Base-by-base conservation (phyloP, 2,888 invertebrate species). In the Auanema freiburgensis region DNA sequence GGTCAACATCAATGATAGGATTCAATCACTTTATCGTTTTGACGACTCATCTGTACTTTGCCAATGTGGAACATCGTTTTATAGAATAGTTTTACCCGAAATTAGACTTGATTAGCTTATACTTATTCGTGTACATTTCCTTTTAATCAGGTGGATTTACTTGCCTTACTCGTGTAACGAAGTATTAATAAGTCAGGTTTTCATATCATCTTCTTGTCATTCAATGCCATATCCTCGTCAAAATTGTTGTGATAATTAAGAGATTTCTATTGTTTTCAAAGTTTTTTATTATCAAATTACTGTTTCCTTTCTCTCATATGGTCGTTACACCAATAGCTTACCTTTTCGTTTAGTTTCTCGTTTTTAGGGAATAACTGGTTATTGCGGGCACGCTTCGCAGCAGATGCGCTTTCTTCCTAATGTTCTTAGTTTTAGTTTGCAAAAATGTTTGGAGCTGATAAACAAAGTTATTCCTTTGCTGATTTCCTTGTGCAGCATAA, bases 401-500 rank as follows among this genome's bases (percentile, higher is more conserved):
- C 33, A 33, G 33, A 33, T 33, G 33, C 33, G 8, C 8, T 3
- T 33, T 33, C 3, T 33, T 33, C 8, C 33, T 33, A 33, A 33
- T 33, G 3, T 33, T 33, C 33, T 46, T 21, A 10, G 46, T 46
- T 46, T 46, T 46, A 46, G 23, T 23, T 24, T 46, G 4, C 57
- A 63, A 59, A 62, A 62, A 63, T 52, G 57, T n/a, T 33, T 50
- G 33, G 59, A 66, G 21, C 40, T 42, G 59, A 24, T 46, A 21
- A 46, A 46, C 16, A 40, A 2, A 55, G n/a, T 44, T 74, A 74
- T 40, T 54, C 66, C n/a, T 74, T 71, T 54, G 67, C 70, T 44
- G 63, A 71, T 5, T 79, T 79, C 55, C 57, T 79, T 16, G 66
- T 68, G 14, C 63, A 72, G 23, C 79, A 79, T 46, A 65, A 72